Evolutionary conservation across 2,797 vertebrate genomes (phyloP), one percentile per base, ranked within the genome.

Genomic region (Phoxinus dragarum): DNA sequence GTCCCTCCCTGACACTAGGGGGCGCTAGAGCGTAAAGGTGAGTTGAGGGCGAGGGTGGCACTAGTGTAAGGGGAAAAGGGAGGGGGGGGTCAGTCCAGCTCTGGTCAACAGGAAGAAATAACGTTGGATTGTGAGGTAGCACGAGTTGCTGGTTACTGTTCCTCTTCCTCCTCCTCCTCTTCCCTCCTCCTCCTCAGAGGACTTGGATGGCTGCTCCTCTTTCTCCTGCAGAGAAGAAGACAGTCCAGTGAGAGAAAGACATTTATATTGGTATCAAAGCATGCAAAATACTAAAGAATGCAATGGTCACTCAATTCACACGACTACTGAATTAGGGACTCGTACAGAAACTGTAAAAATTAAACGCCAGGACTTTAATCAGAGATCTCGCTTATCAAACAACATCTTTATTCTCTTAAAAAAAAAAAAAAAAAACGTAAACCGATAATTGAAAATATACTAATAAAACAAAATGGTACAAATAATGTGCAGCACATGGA

Each of bases 121-220:
- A 94, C 92, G 91, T 93, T 90, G 92, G 95, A 94, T 84, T 74
- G 91, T 96, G 97, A 97, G 97, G 97, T 97, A 97, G 96, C 94
- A 92, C 93, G 90, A 91, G 93, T 93, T 91, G 75, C 88, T 91
- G 90, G 91, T 97, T 97, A 98, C 96, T 98, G 97, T 93, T 95
- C 90, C 64, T 90, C 94, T 83, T 95, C 93, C 36, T 89, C 88
- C 10, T 88, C 87, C n/a, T 94, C 94, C 3, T 97, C 78, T 96
- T 96, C 97, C 97, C 85, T 96, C 96, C 86, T 96, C 96, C 84
- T 97, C 96, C 93, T 97, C 97, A 0, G 98, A 99, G 82, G 97
- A 98, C 94, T 98, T 97, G 75, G 97, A 97, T 77, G 97, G 96
- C 91, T 97, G 97, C 90, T 98, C 97, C 88, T 97, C 97, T 69